phyloP scores from a whole-genome alignment of 2,797 vertebrate species.

The Tarsius wallacei region DNA sequence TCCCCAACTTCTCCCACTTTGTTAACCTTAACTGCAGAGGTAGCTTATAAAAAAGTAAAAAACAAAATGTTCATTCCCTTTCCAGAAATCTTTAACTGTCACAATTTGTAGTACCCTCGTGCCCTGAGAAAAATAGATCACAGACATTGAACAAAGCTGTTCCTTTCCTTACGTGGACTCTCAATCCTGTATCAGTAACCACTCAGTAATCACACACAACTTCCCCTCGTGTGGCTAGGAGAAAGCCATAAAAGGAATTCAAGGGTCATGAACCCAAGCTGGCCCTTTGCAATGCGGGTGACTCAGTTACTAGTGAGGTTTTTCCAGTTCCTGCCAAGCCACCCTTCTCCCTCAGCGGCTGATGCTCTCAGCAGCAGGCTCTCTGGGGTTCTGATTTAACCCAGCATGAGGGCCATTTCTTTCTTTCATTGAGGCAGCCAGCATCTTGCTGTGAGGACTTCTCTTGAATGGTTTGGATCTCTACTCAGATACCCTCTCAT shows the following conservation, averaged over 20 bases:
- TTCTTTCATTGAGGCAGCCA: background rate
- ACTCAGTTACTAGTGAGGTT: background rate
- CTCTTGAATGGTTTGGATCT: background rate
- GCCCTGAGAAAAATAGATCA: background rate
- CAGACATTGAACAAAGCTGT: background rate
- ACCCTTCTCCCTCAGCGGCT: background rate
- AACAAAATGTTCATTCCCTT: background rate
- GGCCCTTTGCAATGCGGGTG: background rate
- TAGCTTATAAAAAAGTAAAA: slow-evolving; percentile 10
- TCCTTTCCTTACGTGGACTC: background rate
- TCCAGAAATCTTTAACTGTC: background rate
- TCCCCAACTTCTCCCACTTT: background rate
- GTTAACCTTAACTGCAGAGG: background rate
- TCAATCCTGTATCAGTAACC: background rate
- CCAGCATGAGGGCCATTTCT: background rate
- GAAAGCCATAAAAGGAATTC: background rate
- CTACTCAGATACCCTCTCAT: background rate
- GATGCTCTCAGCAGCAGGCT: background rate
- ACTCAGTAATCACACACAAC: background rate
- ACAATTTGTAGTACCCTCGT: background rate
- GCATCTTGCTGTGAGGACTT: background rate
- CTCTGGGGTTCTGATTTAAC: background rate
- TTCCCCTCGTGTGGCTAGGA: background rate
- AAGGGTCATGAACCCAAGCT: background rate
- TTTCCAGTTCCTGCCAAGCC: background rate